Conservation (phyloP, 2,888 invertebrate genomes). For the Myopa tessellatipennis region DNA sequence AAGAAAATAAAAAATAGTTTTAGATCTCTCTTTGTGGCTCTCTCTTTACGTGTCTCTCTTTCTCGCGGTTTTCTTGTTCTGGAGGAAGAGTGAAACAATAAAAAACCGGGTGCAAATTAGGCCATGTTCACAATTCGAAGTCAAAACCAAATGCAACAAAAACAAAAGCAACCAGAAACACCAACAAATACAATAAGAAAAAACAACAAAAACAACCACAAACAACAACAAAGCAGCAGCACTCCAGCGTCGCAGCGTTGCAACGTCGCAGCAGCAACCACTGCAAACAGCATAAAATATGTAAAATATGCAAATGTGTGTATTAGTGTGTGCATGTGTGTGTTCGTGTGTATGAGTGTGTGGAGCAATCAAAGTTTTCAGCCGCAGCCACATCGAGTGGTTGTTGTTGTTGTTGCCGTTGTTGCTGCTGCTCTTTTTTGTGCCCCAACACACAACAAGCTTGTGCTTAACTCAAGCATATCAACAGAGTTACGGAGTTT, state of each 20-base stretch:
- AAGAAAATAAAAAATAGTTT: too few species aligned
- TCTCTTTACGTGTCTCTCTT: too few species aligned
- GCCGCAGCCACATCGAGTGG: not conserved
- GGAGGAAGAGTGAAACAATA: not conserved
- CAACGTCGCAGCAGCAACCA: too few species aligned
- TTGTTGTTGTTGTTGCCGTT: not conserved
- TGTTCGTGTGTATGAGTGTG: not conserved
- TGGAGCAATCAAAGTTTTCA: conserved; percentile 19
- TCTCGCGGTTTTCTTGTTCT: too few species aligned
- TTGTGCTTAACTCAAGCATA: not conserved
- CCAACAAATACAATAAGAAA: not conserved
- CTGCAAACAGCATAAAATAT: not conserved
- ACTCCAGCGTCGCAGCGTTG: too few species aligned
- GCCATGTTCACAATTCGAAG: conserved; percentile 12
- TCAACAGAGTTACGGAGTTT: not conserved
- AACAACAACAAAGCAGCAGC: not conserved
- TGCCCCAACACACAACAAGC: not conserved
- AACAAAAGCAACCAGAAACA: not conserved
- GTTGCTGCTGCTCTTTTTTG: not conserved
- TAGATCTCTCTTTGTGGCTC: too few species aligned
- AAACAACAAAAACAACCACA: not conserved
- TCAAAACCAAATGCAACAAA: conserved; percentile 4
- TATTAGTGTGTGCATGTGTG: too few species aligned
- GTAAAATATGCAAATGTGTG: not conserved
- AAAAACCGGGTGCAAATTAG: conserved; percentile 1